Percentiles rank a stretch among this genome's conserved stretches.
Evolutionary conservation across 1,140 invertebrate species (phyloP).

Genomic region (Ostrea edulis): DNA sequence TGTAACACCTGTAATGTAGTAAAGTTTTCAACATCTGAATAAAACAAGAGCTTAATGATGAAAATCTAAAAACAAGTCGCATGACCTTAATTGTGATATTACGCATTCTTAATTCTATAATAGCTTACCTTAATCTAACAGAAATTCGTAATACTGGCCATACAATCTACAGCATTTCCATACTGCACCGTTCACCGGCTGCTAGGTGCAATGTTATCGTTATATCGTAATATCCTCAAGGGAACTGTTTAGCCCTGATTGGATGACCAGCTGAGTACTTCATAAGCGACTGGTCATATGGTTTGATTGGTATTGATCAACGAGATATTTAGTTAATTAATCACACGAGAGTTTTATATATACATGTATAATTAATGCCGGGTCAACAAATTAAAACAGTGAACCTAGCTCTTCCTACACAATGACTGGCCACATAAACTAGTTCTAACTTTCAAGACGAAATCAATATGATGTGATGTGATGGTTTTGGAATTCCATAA

Average conservation of each 20-base stretch:
- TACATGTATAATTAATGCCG: too few species aligned
- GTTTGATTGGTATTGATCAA: slow-evolving; percentile 14
- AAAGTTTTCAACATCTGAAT: too few species aligned
- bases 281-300: background rate
- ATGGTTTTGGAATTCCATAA: too few species aligned
- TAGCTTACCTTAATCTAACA: background rate
- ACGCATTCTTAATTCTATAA: background rate
- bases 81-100: too few species aligned
- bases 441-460: too few species aligned
- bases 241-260: background rate
- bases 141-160: background rate
- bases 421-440: too few species aligned
- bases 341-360: background rate
- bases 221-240: background rate
- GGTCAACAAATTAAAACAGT: too few species aligned
- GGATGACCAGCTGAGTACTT: background rate
- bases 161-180: background rate
- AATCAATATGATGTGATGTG: too few species aligned
- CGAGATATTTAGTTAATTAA: slow-evolving; percentile 9
- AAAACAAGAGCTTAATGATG: too few species aligned
- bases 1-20: too few species aligned
- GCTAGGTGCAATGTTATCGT: background rate
- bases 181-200: background rate
- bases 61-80: too few species aligned
- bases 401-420: too few species aligned